Base-by-base conservation (phyloP, 2,888 invertebrate species). In the Platerodrilus igneus region DNA sequence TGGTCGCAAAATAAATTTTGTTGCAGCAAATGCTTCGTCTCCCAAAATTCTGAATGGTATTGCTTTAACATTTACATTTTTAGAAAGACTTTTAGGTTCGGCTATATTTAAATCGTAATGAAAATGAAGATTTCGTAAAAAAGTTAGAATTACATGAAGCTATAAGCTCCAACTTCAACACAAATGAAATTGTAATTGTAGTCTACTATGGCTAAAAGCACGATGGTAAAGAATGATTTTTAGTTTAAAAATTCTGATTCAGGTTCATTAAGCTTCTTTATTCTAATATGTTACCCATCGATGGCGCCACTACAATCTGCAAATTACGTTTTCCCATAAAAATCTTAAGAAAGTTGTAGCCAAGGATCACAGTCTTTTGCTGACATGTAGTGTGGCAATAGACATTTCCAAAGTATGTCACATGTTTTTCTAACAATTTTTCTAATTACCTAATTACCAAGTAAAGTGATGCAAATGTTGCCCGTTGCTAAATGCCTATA, bases 321-420 rank as follows among this genome's bases (percentile, higher is more conserved):
- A 20, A 4, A 34, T 14, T 19, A 39, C 34, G n/a, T 15, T 28
- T 9, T 20, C 14, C 35, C 40, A 40, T n/a, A n/a, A n/a, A n/a
- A n/a, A n/a, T n/a, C n/a, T n/a, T n/a, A n/a, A n/a, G n/a, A n/a
- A n/a, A n/a, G n/a, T n/a, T n/a, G n/a, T n/a, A n/a, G n/a, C n/a
- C n/a, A n/a, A n/a, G n/a, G n/a, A n/a, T n/a, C n/a, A n/a, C n/a
- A n/a, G n/a, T n/a, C n/a, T n/a, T n/a, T n/a, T n/a, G n/a, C n/a
- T n/a, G n/a, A n/a, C n/a, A n/a, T n/a, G n/a, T n/a, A n/a, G n/a
- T n/a, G n/a, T n/a, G n/a, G n/a, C n/a, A n/a, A n/a, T n/a, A n/a
- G n/a, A n/a, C n/a, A n/a, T n/a, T n/a, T n/a, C n/a, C n/a, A n/a
- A n/a, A n/a, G n/a, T n/a, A n/a, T n/a, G n/a, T n/a, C n/a, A n/a